phyloP scores from a whole-genome alignment of 2,797 vertebrate genomes.

The Ctenosaura bakeri region DNA sequence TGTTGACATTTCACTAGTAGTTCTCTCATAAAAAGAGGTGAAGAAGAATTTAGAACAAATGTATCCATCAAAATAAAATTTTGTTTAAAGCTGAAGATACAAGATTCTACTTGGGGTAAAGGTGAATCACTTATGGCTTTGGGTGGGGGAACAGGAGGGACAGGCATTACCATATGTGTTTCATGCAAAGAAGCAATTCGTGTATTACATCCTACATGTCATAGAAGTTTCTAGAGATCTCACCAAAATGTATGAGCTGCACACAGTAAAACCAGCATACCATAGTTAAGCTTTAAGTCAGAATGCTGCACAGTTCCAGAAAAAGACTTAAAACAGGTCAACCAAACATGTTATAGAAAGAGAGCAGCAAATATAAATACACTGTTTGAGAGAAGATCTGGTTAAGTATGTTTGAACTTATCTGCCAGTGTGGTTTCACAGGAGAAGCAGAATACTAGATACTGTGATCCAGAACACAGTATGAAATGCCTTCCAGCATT shows the following conservation, averaged over 20 bases:
- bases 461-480: conserved; percentile 14
- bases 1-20: not conserved
- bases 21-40: not conserved
- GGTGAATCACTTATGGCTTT: not conserved
- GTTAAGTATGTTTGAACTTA: not conserved
- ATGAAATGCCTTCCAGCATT: conserved; percentile 7
- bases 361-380: not conserved
- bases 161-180: not conserved
- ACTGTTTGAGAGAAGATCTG: not conserved
- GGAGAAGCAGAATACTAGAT: not conserved
- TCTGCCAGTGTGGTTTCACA: not conserved
- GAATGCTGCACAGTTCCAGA: not conserved
- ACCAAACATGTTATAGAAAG: not conserved
- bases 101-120: not conserved
- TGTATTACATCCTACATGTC: not conserved
- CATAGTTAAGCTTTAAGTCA: not conserved
- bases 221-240: not conserved
- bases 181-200: not conserved
- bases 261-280: not conserved
- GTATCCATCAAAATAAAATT: not conserved
- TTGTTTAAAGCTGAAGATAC: not conserved
- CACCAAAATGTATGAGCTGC: not conserved
- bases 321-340: not conserved
- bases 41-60: not conserved
- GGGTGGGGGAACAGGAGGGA: too few species aligned